Evolutionary conservation across 2,888 invertebrate species (phyloP).

Genomic region (Argynnis bischoffii): DNA sequence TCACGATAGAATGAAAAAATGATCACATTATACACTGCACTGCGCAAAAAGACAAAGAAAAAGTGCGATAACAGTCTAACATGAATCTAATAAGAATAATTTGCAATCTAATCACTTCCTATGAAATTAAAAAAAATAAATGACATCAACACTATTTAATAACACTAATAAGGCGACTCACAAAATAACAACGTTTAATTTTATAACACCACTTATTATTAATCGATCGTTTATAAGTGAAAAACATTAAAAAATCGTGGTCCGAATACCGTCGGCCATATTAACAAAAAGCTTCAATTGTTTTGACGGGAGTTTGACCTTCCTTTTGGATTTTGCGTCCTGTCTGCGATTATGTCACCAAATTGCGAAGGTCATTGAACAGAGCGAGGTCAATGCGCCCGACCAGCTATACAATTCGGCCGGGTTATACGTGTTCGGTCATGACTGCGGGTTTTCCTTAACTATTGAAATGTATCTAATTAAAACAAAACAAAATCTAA

Average conservation of each 20-base stretch:
- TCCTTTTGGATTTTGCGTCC: slow-evolving; percentile 70
- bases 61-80: slow-evolving; percentile 35
- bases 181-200: not conserved
- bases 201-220: not conserved
- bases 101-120: slow-evolving; percentile 32
- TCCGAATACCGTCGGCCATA: slow-evolving; percentile 72
- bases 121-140: slow-evolving; percentile 22
- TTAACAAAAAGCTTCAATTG: slow-evolving; percentile 75
- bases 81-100: slow-evolving; percentile 42
- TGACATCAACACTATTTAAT: slow-evolving; percentile 7
- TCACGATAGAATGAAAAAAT: slow-evolving; percentile 22
- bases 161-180: slow-evolving; percentile 12
- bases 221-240: not conserved
- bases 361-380: slow-evolving; percentile 53
- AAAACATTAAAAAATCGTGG: slow-evolving; percentile 47
- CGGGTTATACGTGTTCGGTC: slow-evolving; percentile 54
- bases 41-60: slow-evolving; percentile 33
- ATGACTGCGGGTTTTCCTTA: slow-evolving; percentile 38
- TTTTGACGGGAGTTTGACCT: slow-evolving; percentile 80
- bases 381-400: slow-evolving; percentile 46
- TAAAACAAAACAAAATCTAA: no score
- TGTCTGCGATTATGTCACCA: slow-evolving; percentile 62
- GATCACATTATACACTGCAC: slow-evolving; percentile 15
- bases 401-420: slow-evolving; percentile 49
- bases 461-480: slow-evolving; percentile 7